Evolutionary conservation across 2,113 vertebrate species (phyloP), one percentile per base, ranked within the genome.

Genomic region (Tetrao urogallus): DNA sequence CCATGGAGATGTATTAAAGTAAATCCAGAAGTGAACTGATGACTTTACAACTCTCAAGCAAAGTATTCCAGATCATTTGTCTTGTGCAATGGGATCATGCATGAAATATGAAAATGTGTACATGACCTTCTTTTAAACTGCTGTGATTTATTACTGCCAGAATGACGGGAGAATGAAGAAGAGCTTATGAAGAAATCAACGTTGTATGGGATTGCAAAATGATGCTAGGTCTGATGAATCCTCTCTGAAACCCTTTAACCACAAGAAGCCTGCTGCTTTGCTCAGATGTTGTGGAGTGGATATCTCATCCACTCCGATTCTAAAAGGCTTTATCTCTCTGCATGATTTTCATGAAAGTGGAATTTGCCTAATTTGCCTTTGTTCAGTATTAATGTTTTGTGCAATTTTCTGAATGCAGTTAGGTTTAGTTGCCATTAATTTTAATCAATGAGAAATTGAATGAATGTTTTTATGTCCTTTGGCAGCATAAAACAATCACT

Each of bases 101-200:
- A 93, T 75, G 90, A 95, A 96, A 91, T 95, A 97, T 50, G 88
- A 92, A 96, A 89, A 85, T 42, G 56, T 90, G 63, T 93, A 77
- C 81, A 84, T 89, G 88, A 95, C 91, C 89, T 96, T 90, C 72
- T 94, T 93, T 92, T 94, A 95, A 92, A 91, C 73, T 93, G 54
- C 80, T 74, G 27, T 78, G 81, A 94, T 92, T 92, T 96, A 94
- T 93, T 90, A 65, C 60, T 96, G 70, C 81, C 76, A 92, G 88
- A 93, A 82, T 25, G 75, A 88, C 3, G 2, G 86, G 78, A 89
- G 86, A 93, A 89, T 92, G 91, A 81, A 80, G 90, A 91, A 42
- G 61, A 82, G 38, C n/a, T 90, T 94, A 83, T 83, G 83, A 86
- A 92, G 90, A 93, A 93, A 82, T 91, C 89, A 86, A 0, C 7